A percentile compares a stretch with the other conserved stretches of the same genome.
Evolutionary conservation across 2,113 vertebrate genomes (phyloP).

Genomic region (Bombycilla garrulus): DNA sequence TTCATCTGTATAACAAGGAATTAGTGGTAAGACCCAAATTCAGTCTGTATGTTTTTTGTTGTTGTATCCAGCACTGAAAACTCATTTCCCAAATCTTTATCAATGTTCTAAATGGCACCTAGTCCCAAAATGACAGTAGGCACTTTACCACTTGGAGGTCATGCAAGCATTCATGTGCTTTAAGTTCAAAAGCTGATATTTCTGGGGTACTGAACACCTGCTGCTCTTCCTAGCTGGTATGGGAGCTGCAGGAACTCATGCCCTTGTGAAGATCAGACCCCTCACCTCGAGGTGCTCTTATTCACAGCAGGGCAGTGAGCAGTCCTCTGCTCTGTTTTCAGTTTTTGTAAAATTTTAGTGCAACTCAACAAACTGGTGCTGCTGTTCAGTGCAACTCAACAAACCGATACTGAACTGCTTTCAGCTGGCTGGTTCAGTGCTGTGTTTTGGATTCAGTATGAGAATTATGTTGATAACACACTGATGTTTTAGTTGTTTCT

Average conservation of each 20-base stretch:
- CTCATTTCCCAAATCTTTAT: not conserved
- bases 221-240: not conserved
- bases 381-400: too few relatives aligned
- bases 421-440: not conserved
- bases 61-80: not conserved
- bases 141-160: not conserved
- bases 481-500: not conserved
- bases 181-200: not conserved
- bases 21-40: not conserved
- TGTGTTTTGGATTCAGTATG: not conserved
- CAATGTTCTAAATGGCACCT: not conserved
- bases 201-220: not conserved
- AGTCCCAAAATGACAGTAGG: not conserved
- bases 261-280: not conserved
- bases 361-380: not conserved
- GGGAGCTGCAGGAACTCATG: not conserved
- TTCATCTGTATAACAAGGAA: not conserved
- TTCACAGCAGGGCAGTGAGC: not conserved
- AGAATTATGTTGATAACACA: not conserved
- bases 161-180: not conserved
- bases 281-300: fast-evolving
- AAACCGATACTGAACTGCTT: not conserved
- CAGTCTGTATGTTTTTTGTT: not conserved
- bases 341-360: not conserved
- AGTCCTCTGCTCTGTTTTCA: not conserved